These are phyloP conservation scores for Novumbra hubbsi DNA, from an alignment of 2,797 vertebrate genomes.

Conservation along the genomic window DNA sequence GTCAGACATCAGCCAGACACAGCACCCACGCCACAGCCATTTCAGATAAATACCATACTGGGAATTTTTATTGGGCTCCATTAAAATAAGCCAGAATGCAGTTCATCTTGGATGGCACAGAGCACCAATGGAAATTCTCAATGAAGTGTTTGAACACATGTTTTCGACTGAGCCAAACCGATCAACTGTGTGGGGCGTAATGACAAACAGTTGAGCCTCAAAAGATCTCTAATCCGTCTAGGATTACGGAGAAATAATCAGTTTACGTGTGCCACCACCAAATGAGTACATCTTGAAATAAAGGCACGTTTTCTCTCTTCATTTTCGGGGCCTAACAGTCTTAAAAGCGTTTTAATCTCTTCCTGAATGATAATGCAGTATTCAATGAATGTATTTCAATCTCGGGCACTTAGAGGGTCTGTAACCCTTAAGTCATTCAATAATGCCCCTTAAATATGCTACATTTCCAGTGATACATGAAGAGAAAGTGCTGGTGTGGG, in stretches of 20 bases:
- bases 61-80: slow-evolving; percentile 63
- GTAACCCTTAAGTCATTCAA: slow-evolving; percentile 60
- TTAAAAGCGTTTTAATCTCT: slow-evolving; percentile 58
- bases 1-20: slow-evolving; percentile 46
- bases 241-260: slow-evolving; percentile 66
- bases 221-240: slow-evolving; percentile 59
- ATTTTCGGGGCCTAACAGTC: slow-evolving; percentile 45
- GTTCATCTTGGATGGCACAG: slow-evolving; percentile 55
- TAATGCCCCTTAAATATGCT: slow-evolving; percentile 63
- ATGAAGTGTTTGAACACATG: slow-evolving; percentile 74
- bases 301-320: slow-evolving; percentile 35
- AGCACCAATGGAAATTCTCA: slow-evolving; percentile 60
- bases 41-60: slow-evolving; percentile 62
- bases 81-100: slow-evolving; percentile 58
- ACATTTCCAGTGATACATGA: slow-evolving; percentile 60
- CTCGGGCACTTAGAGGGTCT: slow-evolving; percentile 55
- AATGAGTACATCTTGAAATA: slow-evolving; percentile 53
- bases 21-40: slow-evolving; percentile 6
- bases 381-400: slow-evolving; percentile 73
- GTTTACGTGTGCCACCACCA: slow-evolving; percentile 60
- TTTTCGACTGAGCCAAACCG: slow-evolving; percentile 55
- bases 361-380: slow-evolving; percentile 63
- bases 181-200: slow-evolving; percentile 70
- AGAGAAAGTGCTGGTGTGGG: slow-evolving; percentile 33
- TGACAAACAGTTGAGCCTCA: slow-evolving; percentile 68